Percentiles rank a stretch among this genome's conserved stretches.
phyloP scores from a whole-genome alignment of 2,113 vertebrate genomes.

The Lophius piscatorius region DNA sequence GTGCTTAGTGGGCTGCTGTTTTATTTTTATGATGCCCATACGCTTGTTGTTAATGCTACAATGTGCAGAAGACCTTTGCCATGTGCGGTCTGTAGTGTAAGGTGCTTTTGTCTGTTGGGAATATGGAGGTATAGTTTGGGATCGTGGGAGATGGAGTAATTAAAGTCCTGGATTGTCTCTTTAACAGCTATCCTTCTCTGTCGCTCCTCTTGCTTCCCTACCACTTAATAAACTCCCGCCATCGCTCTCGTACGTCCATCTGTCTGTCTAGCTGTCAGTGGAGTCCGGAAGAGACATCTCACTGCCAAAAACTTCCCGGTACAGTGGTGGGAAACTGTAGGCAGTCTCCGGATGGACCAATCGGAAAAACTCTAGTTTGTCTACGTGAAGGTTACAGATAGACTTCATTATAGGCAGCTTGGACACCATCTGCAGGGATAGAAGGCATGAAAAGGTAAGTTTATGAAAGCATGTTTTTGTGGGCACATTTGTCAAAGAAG shows the following conservation, averaged over 20 bases:
- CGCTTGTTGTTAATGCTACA: slow-evolving; percentile 70
- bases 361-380: slow-evolving; percentile 92
- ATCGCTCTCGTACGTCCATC: slow-evolving; percentile 28
- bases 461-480: not conserved
- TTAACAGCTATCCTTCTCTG: slow-evolving; percentile 67
- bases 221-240: slow-evolving; percentile 41
- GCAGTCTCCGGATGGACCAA: slow-evolving; percentile 89
- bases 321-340: slow-evolving; percentile 89
- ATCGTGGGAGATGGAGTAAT: slow-evolving; percentile 64
- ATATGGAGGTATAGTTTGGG: slow-evolving; percentile 71
- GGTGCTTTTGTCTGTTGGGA: slow-evolving; percentile 73
- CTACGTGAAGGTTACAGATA: slow-evolving; percentile 90
- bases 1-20: slow-evolving; percentile 50
- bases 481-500: not conserved
- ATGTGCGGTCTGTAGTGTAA: slow-evolving; percentile 75
- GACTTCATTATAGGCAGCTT: slow-evolving; percentile 90
- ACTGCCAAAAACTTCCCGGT: slow-evolving; percentile 89
- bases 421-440: slow-evolving; percentile 84
- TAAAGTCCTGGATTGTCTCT: slow-evolving; percentile 76
- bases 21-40: slow-evolving; percentile 37
- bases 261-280: slow-evolving; percentile 77
- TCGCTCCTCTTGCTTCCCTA: slow-evolving; percentile 61
- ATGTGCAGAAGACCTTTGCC: slow-evolving; percentile 65
- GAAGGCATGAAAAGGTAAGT: slow-evolving; percentile 10
- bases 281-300: slow-evolving; percentile 84